Evolutionary conservation across 2,888 invertebrate genomes (phyloP), one percentile per base, ranked within the genome.

Genomic region (Synergus itoensis): DNA sequence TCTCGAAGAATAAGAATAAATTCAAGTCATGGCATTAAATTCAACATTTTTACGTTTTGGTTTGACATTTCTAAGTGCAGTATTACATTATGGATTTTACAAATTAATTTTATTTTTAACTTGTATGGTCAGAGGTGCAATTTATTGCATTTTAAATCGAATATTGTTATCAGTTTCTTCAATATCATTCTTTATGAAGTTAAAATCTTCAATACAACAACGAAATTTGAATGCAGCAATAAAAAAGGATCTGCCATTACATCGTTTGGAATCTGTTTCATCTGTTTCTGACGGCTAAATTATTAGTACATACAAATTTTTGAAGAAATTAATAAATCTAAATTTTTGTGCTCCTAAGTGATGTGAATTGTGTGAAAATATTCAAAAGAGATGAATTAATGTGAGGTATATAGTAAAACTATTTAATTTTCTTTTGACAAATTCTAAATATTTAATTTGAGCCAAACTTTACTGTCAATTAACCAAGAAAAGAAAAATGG

Each of bases 61-160:
- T 53, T 62, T 87, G 41, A 85, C 87, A 16, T 83, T 90, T 63
- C 53, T 88, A 0, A 90, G 89, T 75, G 89, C 89, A 12, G 77
- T 90, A 11, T 53, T 90, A 11, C 89, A 91, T 77, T 91, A 90
- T 79, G 84, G 88, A 21, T 81, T 90, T 7, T 91, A 90, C 65
- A 86, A 86, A 80, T 63, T 87, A 9, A 86, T 86, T 14, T 83
- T 90, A 14, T 79, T 84, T 12, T 48, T 85, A 1, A 85, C 91
- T 73, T 76, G 88, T n/a, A 21, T 87, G 12, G 75, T 84, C 14
- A 89, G 86, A 82, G 83, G 86, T 28, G 81, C 83, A 67, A 73
- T 83, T 16, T 65, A 82, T 48, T 85, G 84, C 80, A 79, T 85
- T 77, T 83, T 87, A 43, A 73, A 18, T 18, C n/a, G 41, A 40